phyloP scores from a whole-genome alignment of 2,113 vertebrate species.

The Onychostruthus taczanowskii region DNA sequence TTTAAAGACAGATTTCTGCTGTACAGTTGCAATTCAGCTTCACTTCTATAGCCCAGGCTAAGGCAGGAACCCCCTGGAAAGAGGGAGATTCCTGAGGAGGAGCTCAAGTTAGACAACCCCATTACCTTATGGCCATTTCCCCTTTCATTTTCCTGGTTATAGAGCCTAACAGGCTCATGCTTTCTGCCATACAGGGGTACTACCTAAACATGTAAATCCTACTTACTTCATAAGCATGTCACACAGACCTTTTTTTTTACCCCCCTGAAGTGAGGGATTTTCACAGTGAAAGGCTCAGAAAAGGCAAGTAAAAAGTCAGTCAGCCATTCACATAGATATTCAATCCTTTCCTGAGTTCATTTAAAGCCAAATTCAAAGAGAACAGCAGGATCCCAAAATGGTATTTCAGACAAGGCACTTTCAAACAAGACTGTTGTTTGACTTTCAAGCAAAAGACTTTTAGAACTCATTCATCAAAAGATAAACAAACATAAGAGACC shows the following conservation, averaged over 20 bases:
- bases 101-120: background rate
- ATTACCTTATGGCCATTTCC: background rate
- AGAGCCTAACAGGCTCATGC: background rate
- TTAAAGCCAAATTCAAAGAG: background rate
- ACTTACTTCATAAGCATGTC: background rate
- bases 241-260: rapidly evolving
- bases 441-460: constrained; percentile 31
- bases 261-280: background rate
- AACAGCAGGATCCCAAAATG: background rate
- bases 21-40: background rate
- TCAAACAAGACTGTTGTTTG: constrained; percentile 22
- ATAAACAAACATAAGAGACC: constrained; percentile 41
- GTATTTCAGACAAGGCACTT: constrained; percentile 25
- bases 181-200: background rate
- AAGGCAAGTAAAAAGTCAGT: background rate
- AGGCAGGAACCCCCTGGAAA: background rate
- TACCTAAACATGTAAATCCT: background rate
- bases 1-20: background rate
- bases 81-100: background rate
- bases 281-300: background rate
- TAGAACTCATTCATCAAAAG: constrained; percentile 45
- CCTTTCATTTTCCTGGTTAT: background rate
- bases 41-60: background rate
- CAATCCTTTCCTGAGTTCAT: background rate
- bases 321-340: background rate